phyloP scores from a whole-genome alignment of 2,113 vertebrate species.

The Cervus canadensis region DNA sequence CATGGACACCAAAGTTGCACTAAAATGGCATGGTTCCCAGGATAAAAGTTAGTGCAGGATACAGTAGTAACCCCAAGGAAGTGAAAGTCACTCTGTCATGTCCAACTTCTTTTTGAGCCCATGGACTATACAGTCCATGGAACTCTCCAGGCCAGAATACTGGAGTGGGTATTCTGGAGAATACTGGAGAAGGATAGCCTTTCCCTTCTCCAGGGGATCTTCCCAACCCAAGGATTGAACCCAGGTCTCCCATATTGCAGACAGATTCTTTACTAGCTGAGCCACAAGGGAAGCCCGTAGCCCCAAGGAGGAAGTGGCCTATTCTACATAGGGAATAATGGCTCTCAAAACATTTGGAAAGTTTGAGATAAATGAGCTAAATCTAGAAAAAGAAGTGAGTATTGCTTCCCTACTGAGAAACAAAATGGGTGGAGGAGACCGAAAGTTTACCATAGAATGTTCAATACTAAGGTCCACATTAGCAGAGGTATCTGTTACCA shows the following conservation, averaged over 20 bases:
- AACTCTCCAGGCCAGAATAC: background rate
- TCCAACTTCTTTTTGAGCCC: background rate
- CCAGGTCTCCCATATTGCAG: background rate
- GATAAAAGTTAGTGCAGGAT: background rate
- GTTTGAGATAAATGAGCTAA: background rate
- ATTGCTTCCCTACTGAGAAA: background rate
- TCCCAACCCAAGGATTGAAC: background rate
- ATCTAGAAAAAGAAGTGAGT: background rate
- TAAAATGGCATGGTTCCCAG: background rate
- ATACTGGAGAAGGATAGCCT: background rate
- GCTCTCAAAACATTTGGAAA: background rate
- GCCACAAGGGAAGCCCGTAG: background rate
- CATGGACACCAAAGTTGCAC: background rate
- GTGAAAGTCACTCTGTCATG: fast-evolving
- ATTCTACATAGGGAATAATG: background rate
- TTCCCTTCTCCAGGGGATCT: background rate
- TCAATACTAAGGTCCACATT: background rate
- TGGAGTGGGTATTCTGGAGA: background rate
- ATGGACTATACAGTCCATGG: background rate
- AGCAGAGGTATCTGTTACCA: background rate
- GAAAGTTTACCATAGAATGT: background rate
- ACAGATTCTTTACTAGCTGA: background rate
- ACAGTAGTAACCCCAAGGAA: background rate
- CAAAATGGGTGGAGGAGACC: background rate
- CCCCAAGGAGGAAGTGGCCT: background rate